A percentile compares a stretch with the other conserved stretches of the same genome.
Conservation (phyloP, 2,888 invertebrate genomes). For the Autographa gamma region DNA sequence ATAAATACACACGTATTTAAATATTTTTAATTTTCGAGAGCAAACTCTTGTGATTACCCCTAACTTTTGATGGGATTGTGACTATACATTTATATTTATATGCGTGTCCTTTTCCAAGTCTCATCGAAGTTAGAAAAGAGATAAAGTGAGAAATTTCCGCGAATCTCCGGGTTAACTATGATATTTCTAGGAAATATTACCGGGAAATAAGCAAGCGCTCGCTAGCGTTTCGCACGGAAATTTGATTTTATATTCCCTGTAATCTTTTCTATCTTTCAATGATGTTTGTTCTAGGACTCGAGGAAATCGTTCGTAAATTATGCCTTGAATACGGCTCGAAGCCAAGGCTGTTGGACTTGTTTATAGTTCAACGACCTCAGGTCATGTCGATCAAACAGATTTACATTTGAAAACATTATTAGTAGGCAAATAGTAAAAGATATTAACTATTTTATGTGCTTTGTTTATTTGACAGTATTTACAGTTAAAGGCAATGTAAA, state of each 20-base stretch:
- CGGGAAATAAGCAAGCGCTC: slow-evolving; percentile 13
- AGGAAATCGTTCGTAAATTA: slow-evolving; percentile 39
- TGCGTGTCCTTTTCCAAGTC: slow-evolving; percentile 33
- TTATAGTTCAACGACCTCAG: slow-evolving; percentile 26
- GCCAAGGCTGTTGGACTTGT: slow-evolving; percentile 38
- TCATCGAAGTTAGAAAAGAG: slow-evolving; percentile 22
- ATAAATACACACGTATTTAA: slow-evolving; percentile 29
- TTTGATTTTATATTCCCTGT: slow-evolving; percentile 34
- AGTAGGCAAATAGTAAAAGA: too few relatives aligned
- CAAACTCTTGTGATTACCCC: slow-evolving; percentile 51
- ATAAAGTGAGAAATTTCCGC: slow-evolving; percentile 17
- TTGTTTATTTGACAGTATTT: too few relatives aligned
- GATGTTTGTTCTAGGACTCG: slow-evolving; percentile 38
- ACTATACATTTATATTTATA: slow-evolving; percentile 57
- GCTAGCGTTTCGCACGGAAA: slow-evolving; percentile 24
- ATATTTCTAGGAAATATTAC: slow-evolving; percentile 25
- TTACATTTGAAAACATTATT: slow-evolving; percentile 13
- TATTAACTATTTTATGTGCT: too few relatives aligned
- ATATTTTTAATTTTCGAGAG: slow-evolving; percentile 54
- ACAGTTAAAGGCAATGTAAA: too few relatives aligned
- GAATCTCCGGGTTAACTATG: slow-evolving; percentile 4
- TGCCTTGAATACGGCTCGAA: slow-evolving; percentile 47
- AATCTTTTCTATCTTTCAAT: slow-evolving; percentile 47
- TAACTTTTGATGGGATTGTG: slow-evolving; percentile 61
- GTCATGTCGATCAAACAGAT: slow-evolving; percentile 21